Base-by-base conservation (phyloP, 2,797 vertebrate species). In the Gallirallus australis region DNA sequence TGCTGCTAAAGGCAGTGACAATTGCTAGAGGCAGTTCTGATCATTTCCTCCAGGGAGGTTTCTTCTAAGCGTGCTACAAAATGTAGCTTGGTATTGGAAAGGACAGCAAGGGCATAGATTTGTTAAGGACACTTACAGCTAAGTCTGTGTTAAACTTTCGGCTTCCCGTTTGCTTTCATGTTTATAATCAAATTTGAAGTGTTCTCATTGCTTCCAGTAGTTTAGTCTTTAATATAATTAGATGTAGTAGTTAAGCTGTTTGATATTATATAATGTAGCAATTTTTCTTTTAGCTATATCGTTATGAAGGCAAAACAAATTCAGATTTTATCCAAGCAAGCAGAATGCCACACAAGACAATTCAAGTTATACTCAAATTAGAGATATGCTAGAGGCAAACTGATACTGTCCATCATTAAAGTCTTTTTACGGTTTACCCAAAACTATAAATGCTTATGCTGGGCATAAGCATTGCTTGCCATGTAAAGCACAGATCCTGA, bases 291-390 rank as follows among this genome's bases (percentile, higher is more conserved):
- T 79, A 96, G 86, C 79, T 56, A 30, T 78, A 80, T 72, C 24
- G 70, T 87, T 64, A 83, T 37, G 30, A 17, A 88, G 25, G 48
- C 75, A 93, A 90, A 94, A 82, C 35, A 92, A 92, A 94, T 60
- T 69, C 27, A 40, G 52, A 78, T 94, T 96, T 97, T 96, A 88
- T 94, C 71, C 84, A 91, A 95, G 92, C 63, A 75, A 83, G 84
- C 30, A 76, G 33, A 75, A 93, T 85, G 94, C 94, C 94, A 37
- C 86, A 69, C 57, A 94, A 90, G 87, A 87, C 64, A 89, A 69
- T 64, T 66, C 70, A 82, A 96, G 78, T 92, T 93, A 90, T 72
- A 88, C 59, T 95, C 90, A 84, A 89, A 96, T 86, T 84, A 84
- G 50, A 91, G 81, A 24, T 37, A 47, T 18, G 60, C 92, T 84